Conservation (phyloP, 2,113 vertebrate species). For the human region GRCh38 chr7:119314501-119315000, state of each 20-base stretch:
- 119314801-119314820: conserved; percentile 86
- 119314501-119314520: neutral
- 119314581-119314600: neutral
- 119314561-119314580: neutral
- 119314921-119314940: conserved; percentile 82
- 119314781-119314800: conserved; percentile 80
- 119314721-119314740: conserved; percentile 66
- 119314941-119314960: conserved; percentile 86
- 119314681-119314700: conserved; percentile 51
- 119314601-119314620: neutral
- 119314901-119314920: conserved; percentile 84
- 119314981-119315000: conserved; percentile 76
- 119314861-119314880: conserved; percentile 87
- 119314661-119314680: conserved; percentile 17
- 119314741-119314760: conserved; percentile 68
- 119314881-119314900: conserved; percentile 90
- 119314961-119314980: conserved; percentile 82
- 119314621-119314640: conserved; percentile 47
- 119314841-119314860: conserved; percentile 87
- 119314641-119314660: neutral
- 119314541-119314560: conserved; percentile 30
- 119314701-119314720: conserved; percentile 7
- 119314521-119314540: conserved; percentile 7
- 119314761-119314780: conserved; percentile 84
- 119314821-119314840: conserved; percentile 85